Evolutionary conservation across 2,113 vertebrate species (phyloP).

Genomic region (Pontoporia blainvillei): DNA sequence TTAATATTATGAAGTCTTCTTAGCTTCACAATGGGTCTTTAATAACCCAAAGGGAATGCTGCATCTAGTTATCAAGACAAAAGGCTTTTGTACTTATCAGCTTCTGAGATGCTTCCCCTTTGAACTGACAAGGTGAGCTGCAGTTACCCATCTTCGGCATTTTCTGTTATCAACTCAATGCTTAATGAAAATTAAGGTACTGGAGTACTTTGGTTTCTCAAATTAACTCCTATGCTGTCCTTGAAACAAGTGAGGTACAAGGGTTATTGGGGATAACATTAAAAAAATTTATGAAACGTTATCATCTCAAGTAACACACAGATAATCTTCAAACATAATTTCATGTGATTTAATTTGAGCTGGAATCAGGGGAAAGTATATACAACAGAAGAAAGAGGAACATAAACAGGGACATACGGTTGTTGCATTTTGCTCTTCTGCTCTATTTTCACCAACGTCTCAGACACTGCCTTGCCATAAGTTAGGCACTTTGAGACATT

Average conservation of each 20-base stretch:
- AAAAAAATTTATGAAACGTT: background rate
- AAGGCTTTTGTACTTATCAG: background rate
- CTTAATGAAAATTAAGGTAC: background rate
- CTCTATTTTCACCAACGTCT: background rate
- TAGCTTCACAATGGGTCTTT: background rate
- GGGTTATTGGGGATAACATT: background rate
- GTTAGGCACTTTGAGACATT: background rate
- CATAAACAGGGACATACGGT: background rate
- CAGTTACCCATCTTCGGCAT: background rate
- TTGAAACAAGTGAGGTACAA: slow-evolving; percentile 37
- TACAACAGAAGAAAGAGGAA: background rate
- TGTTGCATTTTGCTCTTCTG: background rate
- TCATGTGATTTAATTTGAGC: slow-evolving; percentile 4
- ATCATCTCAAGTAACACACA: background rate
- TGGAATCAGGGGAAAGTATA: background rate
- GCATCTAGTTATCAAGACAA: background rate
- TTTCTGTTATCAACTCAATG: background rate
- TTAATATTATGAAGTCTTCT: background rate
- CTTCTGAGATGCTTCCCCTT: background rate
- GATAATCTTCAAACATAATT: slow-evolving; percentile 11
- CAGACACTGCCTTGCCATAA: background rate
- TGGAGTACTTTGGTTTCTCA: background rate
- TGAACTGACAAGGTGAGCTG: background rate
- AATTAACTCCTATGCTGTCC: slow-evolving; percentile 17
- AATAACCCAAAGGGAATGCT: background rate